phyloP scores from a whole-genome alignment of 2,888 invertebrate genomes.

The Hedychridium roseum region DNA sequence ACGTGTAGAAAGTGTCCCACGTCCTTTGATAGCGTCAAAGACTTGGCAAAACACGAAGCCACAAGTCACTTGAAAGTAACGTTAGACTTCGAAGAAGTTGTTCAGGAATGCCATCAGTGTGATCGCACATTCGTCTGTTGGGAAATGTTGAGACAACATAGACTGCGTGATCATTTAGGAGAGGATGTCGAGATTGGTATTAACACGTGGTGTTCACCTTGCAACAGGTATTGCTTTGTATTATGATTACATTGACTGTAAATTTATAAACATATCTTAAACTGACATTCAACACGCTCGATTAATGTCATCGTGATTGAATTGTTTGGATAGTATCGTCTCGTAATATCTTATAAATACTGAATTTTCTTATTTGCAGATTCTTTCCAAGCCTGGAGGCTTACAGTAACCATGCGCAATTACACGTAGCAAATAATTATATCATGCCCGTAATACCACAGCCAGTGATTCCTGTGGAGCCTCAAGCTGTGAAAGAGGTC shows the following conservation, averaged over 20 bases:
- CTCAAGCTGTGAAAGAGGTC: constrained; percentile 20
- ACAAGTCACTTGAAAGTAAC: constrained; percentile 46
- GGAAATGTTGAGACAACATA: constrained; percentile 53
- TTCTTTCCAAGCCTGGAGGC: constrained; percentile 45
- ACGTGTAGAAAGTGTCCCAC: constrained; percentile 48
- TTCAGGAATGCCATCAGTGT: constrained; percentile 51
- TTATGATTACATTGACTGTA: no score
- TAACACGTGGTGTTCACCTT: constrained; percentile 50
- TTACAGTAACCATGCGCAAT: constrained; percentile 43
- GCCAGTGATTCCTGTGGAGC: constrained; percentile 10
- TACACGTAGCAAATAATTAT: constrained; percentile 38
- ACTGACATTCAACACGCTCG: no score
- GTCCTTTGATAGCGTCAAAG: constrained; percentile 47
- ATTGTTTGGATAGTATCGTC: no score
- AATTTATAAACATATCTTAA: no score
- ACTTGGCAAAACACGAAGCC: constrained; percentile 53
- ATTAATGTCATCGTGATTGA: no score
- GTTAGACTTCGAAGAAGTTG: constrained; percentile 43
- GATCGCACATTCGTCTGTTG: constrained; percentile 52
- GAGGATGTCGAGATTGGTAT: constrained; percentile 36
- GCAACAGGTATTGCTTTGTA: constrained; percentile 51
- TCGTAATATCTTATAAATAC: no score
- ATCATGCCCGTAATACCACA: constrained; percentile 2
- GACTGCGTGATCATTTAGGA: constrained; percentile 47
- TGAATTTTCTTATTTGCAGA: no score